Evolutionary conservation across 2,113 vertebrate genomes (phyloP).

Genomic region (Acanthisitta chloris): DNA sequence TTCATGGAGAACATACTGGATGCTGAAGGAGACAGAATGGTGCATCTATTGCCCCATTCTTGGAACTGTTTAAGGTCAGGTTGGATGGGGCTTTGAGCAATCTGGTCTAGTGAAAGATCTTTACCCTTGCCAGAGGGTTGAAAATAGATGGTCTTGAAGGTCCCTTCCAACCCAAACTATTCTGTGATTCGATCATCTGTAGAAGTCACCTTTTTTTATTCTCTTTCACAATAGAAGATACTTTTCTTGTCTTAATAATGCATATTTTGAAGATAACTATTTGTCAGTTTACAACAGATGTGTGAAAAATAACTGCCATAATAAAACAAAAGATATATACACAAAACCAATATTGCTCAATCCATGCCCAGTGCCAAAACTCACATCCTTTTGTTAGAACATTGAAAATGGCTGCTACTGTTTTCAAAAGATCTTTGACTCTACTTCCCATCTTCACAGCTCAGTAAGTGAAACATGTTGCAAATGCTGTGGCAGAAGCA

Average conservation of each 20-base stretch:
- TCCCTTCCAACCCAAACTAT: background rate
- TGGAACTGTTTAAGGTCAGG: background rate
- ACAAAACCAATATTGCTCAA: background rate
- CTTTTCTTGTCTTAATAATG: background rate
- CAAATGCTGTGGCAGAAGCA: slow-evolving; percentile 46
- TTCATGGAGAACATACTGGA: background rate
- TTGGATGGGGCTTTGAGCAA: background rate
- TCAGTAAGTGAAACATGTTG: slow-evolving; percentile 44
- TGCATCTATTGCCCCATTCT: background rate
- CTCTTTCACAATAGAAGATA: background rate
- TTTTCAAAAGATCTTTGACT: slow-evolving; percentile 42
- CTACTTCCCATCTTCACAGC: slow-evolving; percentile 26
- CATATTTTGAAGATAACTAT: background rate
- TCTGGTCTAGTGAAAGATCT: background rate
- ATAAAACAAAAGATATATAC: slow-evolving; percentile 12
- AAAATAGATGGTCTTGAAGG: fast-evolving
- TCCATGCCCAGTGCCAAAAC: background rate
- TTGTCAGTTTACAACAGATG: background rate
- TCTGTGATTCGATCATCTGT: background rate
- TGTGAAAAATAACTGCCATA: slow-evolving; percentile 10
- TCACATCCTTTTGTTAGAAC: slow-evolving; percentile 37
- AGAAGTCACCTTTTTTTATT: background rate
- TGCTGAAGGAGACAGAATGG: background rate
- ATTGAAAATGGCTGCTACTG: slow-evolving; percentile 47
- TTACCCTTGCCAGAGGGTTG: background rate